phyloP scores from a whole-genome alignment of 2,797 vertebrate species.

The Spea hammondii region DNA sequence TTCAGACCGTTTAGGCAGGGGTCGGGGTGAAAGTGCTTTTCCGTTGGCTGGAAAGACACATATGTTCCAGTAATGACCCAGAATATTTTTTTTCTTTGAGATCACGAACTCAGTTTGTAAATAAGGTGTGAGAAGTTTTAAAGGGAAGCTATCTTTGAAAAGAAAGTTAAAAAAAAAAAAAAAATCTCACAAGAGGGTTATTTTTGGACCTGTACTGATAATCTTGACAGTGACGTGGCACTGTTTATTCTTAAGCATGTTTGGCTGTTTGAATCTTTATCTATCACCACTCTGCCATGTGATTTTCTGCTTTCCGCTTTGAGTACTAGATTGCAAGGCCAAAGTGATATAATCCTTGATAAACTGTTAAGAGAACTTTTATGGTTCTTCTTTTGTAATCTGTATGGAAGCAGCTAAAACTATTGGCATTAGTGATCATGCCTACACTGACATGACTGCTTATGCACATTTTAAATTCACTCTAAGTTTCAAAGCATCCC shows the following conservation, averaged over 20 bases:
- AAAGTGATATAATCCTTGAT: not conserved
- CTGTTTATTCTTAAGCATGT: not conserved
- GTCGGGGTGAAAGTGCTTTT: too few species aligned
- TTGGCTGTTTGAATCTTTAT: not conserved
- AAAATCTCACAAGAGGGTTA: not conserved
- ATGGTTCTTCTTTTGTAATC: not conserved
- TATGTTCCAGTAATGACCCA: too few species aligned
- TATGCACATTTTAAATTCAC: not conserved
- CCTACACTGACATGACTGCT: not conserved
- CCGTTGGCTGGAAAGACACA: too few species aligned
- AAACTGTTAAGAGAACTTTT: not conserved
- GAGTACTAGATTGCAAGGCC: not conserved
- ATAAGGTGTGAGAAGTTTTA: not conserved
- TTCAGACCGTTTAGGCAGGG: too few species aligned
- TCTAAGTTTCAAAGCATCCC: not conserved
- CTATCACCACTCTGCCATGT: not conserved
- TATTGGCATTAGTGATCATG: not conserved
- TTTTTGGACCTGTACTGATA: not conserved
- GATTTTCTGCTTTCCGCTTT: not conserved
- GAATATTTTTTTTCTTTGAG: too few species aligned
- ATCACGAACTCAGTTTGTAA: not conserved
- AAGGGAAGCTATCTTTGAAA: not conserved
- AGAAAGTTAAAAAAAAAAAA: not conserved
- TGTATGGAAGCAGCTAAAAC: not conserved
- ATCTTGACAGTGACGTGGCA: not conserved